Evolutionary conservation across 2,888 invertebrate species (phyloP), one percentile per base, ranked within the genome.

Genomic region (Rhopalosiphum nymphaeae): DNA sequence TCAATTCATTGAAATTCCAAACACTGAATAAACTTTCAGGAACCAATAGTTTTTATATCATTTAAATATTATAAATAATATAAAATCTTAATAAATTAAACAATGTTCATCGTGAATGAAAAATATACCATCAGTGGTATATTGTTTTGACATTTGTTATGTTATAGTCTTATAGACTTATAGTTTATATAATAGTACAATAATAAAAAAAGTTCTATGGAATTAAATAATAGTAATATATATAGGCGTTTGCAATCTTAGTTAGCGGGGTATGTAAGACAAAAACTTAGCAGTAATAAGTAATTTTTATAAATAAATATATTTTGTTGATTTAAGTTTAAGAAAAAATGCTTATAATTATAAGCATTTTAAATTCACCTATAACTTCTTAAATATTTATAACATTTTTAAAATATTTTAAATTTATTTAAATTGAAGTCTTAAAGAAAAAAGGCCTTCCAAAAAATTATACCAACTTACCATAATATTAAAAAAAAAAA

Each of bases 11-110:
- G 85, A 57, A 91, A 85, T 25, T 16, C 36, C 42, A 53, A 36
- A 88, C 92, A 53, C 16, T 49, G 67, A 67, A 67, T 92, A 87
- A 42, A 87, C 67, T 67, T 67, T 88, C 42, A 53, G 29, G 78
- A n/a, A n/a, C 29, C 67, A 88, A 88, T 88, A 78, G 49, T 78
- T 67, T 88, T 67, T 36, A 88, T 67, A 29, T n/a, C 16, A 92
- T 87, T 92, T 91, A 86, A 91, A 91, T 91, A 86, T 46, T 46
- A 42, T 57, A 61, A 91, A 92, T 49, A 61, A 42, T 16, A 36
- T 5, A 57, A 44, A 56, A 85, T 44, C 56, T 16, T 49, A 9
- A 87, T 26, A 67, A 42, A 87, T 87, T 49, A 87, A 13, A 57
- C 49, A 36, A 49, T 92, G 29, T 92, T 16, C 0, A 49, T 36